phyloP scores from a whole-genome alignment of 2,113 vertebrate species.

The Leiothrix lutea region DNA sequence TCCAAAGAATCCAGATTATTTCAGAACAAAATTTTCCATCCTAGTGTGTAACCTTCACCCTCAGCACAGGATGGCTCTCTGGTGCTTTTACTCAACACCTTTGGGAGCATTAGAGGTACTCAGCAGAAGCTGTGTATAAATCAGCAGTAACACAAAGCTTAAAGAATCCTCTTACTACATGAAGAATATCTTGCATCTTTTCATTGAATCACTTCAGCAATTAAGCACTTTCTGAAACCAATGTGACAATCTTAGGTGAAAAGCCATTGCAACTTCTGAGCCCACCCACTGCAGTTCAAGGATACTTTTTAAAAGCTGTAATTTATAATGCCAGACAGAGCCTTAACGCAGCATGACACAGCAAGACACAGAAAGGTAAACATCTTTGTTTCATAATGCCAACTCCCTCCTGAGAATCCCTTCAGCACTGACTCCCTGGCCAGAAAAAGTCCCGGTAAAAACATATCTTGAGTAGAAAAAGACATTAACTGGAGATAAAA shows the following conservation, averaged over 20 bases:
- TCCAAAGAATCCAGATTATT: not conserved
- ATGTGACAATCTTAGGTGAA: not conserved
- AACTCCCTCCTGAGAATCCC: not conserved
- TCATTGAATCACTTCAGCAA: not conserved
- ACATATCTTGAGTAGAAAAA: not conserved
- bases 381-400: constrained; percentile 23
- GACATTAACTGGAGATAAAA: not conserved
- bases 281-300: not conserved
- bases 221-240: not conserved
- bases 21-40: constrained; percentile 2
- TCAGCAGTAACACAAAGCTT: not conserved
- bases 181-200: not conserved
- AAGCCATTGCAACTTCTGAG: not conserved
- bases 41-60: not conserved
- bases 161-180: constrained; percentile 14
- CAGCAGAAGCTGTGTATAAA: constrained; percentile 5
- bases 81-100: not conserved
- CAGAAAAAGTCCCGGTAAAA: not conserved
- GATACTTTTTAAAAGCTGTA: constrained; percentile 2
- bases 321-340: not conserved
- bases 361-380: constrained; percentile 54
- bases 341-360: constrained; percentile 63
- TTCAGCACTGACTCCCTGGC: not conserved
- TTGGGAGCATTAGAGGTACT: not conserved
- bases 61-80: not conserved